These are phyloP conservation scores for Adela reaumurella DNA, from an alignment of 2,888 invertebrate genomes.

Conservation along the genomic window DNA sequence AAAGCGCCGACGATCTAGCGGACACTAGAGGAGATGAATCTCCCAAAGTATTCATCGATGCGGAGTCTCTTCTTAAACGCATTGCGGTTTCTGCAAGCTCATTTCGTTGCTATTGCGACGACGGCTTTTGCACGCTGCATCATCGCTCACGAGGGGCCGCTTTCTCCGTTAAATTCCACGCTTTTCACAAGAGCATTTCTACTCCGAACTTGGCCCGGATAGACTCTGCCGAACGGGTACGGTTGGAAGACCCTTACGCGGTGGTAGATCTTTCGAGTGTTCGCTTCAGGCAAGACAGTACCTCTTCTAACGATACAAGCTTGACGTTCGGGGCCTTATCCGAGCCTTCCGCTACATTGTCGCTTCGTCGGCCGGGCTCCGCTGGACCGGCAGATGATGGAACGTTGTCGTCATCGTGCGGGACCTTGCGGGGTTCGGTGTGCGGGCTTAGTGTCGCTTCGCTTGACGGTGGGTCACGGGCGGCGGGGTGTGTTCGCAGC, in stretches of 20 bases:
- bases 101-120: conserved; percentile 46
- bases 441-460: conserved; percentile 42
- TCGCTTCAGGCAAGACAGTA: conserved; percentile 16
- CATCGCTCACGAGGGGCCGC: conserved; percentile 28
- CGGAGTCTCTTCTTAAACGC: conserved; percentile 24
- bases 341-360: conserved; percentile 23
- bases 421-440: conserved; percentile 19
- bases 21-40: conserved; percentile 23
- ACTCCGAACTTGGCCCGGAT: conserved; percentile 37
- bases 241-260: conserved; percentile 33
- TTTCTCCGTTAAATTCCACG: conserved; percentile 41
- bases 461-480: conserved; percentile 46
- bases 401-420: background rate
- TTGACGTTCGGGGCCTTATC: conserved; percentile 27
- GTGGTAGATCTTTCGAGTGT: conserved; percentile 30
- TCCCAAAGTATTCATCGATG: conserved; percentile 29
- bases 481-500: conserved; percentile 48
- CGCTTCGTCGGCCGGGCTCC: conserved; percentile 38
- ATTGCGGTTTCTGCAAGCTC: conserved; percentile 31
- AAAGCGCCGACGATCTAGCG: conserved; percentile 43
- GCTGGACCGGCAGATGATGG: conserved; percentile 19
- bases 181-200: conserved; percentile 43
- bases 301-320: conserved; percentile 30
- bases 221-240: background rate
- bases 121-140: conserved; percentile 33